These are phyloP conservation scores for Cromileptes altivelis DNA, from an alignment of 2,113 vertebrate species.

Conservation along the genomic window DNA sequence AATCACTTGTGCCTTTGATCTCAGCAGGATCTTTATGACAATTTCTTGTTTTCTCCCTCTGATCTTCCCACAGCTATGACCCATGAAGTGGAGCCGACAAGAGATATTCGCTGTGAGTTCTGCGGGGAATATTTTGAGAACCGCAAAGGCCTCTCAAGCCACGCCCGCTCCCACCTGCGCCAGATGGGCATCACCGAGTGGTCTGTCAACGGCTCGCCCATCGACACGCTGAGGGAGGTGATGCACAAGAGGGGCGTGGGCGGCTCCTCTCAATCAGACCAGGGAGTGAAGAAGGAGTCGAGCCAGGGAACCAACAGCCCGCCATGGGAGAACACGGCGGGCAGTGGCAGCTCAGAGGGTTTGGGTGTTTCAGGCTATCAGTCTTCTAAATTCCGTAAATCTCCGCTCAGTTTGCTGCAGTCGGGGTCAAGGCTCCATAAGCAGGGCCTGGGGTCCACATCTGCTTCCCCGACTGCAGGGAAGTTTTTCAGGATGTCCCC, in stretches of 20 bases:
- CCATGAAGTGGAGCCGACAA: conserved; percentile 88
- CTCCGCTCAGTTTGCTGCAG: conserved; percentile 79
- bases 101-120: conserved; percentile 95
- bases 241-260: conserved; percentile 89
- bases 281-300: conserved; percentile 88
- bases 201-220: conserved; percentile 95
- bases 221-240: conserved; percentile 93
- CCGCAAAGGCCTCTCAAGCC: conserved; percentile 95
- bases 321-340: conserved; percentile 75
- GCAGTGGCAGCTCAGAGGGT: conserved; percentile 30
- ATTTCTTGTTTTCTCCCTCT: conserved; percentile 47
- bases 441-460: conserved; percentile 81
- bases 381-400: conserved; percentile 78
- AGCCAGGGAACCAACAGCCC: conserved; percentile 66
- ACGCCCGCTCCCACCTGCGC: conserved; percentile 94
- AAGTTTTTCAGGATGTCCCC: conserved; percentile 86
- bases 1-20: not conserved
- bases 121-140: conserved; percentile 97
- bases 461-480: conserved; percentile 73
- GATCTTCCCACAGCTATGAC: conserved; percentile 69
- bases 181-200: conserved; percentile 98
- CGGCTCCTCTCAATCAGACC: conserved; percentile 65
- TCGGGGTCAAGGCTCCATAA: conserved; percentile 85
- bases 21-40: not conserved
- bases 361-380: conserved; percentile 70